Evolutionary conservation across 1,140 invertebrate species (phyloP).

Genomic region (Zaprionus lachaisei): DNA sequence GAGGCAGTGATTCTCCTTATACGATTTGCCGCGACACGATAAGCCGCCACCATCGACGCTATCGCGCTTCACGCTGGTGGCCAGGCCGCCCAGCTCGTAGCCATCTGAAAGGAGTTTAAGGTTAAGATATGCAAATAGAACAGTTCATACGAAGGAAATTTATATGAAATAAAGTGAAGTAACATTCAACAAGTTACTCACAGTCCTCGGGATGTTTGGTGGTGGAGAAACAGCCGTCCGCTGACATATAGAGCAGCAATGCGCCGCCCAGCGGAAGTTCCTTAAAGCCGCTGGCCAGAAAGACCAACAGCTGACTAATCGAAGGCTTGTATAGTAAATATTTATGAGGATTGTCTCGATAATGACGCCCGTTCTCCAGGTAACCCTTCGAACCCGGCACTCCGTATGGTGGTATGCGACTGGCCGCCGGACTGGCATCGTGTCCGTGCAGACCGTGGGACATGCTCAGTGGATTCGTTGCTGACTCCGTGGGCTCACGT

Average conservation of each 20-base stretch:
- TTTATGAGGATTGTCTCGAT: conserved; percentile 98
- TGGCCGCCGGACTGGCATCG: conserved; percentile 94
- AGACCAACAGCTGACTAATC: conserved; percentile 96
- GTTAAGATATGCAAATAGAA: too few relatives aligned
- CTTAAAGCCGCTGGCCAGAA: conserved; percentile 96
- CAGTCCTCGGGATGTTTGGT: conserved; percentile 95
- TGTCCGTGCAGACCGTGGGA: conserved; percentile 86
- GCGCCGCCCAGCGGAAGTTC: conserved; percentile 96
- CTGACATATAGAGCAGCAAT: conserved; percentile 96
- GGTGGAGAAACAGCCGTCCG: conserved; percentile 95
- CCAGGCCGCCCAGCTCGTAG: conserved; percentile 96
- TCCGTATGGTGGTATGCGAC: conserved; percentile 88
- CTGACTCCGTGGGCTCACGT: conserved; percentile 94
- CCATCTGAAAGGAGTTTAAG: conserved; percentile 87
- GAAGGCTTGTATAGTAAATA: conserved; percentile 98
- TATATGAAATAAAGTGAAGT: too few relatives aligned
- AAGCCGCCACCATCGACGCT: conserved; percentile 81
- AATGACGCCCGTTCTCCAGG: conserved; percentile 90
- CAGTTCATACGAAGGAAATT: too few relatives aligned
- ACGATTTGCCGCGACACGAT: conserved; percentile 87
- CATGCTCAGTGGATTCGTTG: conserved; percentile 77
- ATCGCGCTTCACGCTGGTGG: conserved; percentile 92
- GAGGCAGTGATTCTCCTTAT: conserved; percentile 94
- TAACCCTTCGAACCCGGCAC: conserved; percentile 87
- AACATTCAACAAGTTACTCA: conserved; percentile 85